These are phyloP conservation scores for Cydia fagiglandana DNA, from an alignment of 1,140 invertebrate species.

Conservation along the genomic window DNA sequence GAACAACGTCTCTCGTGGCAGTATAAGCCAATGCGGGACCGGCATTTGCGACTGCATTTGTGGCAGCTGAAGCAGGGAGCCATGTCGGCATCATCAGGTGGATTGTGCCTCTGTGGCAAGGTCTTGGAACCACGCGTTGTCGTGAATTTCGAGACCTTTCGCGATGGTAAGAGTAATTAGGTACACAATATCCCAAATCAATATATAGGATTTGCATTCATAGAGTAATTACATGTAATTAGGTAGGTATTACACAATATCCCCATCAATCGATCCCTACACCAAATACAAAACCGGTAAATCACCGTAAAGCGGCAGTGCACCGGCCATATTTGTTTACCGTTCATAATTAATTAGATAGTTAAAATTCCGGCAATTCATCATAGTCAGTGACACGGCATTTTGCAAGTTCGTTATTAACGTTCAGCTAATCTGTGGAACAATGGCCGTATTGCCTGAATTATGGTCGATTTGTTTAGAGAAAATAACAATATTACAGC, in stretches of 20 bases:
- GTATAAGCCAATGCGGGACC: too few relatives aligned
- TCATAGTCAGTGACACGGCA: constrained; percentile 4
- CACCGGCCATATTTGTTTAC: background rate
- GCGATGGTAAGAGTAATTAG: too few relatives aligned
- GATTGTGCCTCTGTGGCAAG: too few relatives aligned
- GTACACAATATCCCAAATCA: too few relatives aligned
- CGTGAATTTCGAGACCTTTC: too few relatives aligned
- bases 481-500: background rate
- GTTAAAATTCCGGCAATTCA: constrained; percentile 4
- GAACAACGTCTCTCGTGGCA: too few relatives aligned
- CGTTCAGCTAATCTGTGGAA: background rate
- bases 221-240: too few relatives aligned
- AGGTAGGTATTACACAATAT: background rate
- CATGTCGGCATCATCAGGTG: too few relatives aligned
- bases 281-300: background rate
- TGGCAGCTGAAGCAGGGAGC: too few relatives aligned
- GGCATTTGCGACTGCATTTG: too few relatives aligned
- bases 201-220: too few relatives aligned
- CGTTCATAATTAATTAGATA: constrained; percentile 13
- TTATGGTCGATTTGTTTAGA: background rate
- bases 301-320: background rate
- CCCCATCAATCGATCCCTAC: background rate
- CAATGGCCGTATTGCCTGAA: background rate
- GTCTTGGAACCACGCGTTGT: too few relatives aligned
- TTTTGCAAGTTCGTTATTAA: constrained; percentile 5